phyloP scores from a whole-genome alignment of 2,888 invertebrate species.

The Antitype chi region DNA sequence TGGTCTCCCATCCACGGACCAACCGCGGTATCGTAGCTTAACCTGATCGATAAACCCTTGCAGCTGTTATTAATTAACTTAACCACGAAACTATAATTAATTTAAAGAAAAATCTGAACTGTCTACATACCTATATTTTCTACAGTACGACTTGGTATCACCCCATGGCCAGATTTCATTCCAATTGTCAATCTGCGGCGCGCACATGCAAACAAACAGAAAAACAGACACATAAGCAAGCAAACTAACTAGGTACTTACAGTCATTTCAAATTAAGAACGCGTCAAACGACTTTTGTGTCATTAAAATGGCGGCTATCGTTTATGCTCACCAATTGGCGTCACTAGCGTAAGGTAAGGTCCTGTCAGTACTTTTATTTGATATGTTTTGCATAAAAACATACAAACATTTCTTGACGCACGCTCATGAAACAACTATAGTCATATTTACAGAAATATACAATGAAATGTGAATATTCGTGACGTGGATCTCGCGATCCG shows the following conservation, averaged over 20 bases:
- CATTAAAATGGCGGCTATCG: background rate
- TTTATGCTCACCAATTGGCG: background rate
- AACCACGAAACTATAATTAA: too few species aligned
- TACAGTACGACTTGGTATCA: slow-evolving; percentile 83
- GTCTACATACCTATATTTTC: slow-evolving; percentile 90
- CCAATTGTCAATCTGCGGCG: slow-evolving; percentile 92
- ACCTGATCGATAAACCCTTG: too few species aligned
- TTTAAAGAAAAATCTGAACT: background rate
- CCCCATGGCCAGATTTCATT: slow-evolving; percentile 92
- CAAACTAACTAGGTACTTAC: slow-evolving; percentile 41
- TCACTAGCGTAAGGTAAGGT: background rate
- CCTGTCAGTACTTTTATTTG: background rate
- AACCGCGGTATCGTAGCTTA: too few species aligned
- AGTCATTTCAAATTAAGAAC: slow-evolving; percentile 1
- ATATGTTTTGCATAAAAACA: background rate
- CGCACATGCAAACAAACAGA: slow-evolving; percentile 86
- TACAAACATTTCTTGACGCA: background rate
- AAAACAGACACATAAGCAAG: slow-evolving; percentile 72
- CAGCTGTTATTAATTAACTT: too few species aligned
- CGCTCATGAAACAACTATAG: background rate
- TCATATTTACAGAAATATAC: slow-evolving; percentile 21
- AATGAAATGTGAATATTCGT: background rate
- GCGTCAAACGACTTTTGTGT: background rate
- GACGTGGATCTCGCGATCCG: background rate
- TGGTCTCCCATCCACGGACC: too few species aligned